Conservation (phyloP, 2,888 invertebrate genomes). For the Neoaliturus tenellus region DNA sequence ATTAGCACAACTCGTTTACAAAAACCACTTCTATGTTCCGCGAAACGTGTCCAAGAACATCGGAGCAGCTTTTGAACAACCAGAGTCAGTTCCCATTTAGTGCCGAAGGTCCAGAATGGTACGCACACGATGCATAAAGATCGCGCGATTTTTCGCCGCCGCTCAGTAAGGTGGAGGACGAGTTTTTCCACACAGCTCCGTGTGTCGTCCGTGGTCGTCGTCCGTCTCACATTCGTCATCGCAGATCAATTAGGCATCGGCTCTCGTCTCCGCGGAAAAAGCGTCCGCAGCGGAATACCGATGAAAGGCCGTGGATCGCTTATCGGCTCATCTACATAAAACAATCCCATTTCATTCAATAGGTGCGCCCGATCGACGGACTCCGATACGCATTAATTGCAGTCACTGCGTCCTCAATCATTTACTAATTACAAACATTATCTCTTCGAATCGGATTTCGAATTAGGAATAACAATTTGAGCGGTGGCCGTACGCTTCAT, state of each 20-base stretch:
- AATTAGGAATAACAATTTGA: slow-evolving; percentile 47
- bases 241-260: slow-evolving; percentile 28
- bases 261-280: not conserved
- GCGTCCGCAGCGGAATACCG: not conserved
- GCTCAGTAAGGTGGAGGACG: not conserved
- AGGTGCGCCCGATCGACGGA: slow-evolving; percentile 44
- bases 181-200: not conserved
- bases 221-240: slow-evolving; percentile 39
- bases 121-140: not conserved
- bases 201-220: not conserved
- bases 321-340: slow-evolving; percentile 45
- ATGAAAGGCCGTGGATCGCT: not conserved
- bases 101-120: not conserved
- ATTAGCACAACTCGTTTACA: not conserved
- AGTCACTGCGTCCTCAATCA: slow-evolving; percentile 44
- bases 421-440: slow-evolving; percentile 50
- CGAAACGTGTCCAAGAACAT: not conserved
- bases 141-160: not conserved
- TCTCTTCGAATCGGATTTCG: slow-evolving; percentile 45
- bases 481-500: slow-evolving; percentile 7
- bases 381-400: slow-evolving; percentile 43
- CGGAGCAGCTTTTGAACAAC: not conserved
- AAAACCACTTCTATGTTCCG: not conserved
- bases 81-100: not conserved
- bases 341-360: slow-evolving; percentile 50